Percentiles rank a stretch among this genome's conserved stretches.
These are phyloP conservation scores for Subacronicta megacephala DNA, from an alignment of 2,888 invertebrate species.

Conservation along the genomic window DNA sequence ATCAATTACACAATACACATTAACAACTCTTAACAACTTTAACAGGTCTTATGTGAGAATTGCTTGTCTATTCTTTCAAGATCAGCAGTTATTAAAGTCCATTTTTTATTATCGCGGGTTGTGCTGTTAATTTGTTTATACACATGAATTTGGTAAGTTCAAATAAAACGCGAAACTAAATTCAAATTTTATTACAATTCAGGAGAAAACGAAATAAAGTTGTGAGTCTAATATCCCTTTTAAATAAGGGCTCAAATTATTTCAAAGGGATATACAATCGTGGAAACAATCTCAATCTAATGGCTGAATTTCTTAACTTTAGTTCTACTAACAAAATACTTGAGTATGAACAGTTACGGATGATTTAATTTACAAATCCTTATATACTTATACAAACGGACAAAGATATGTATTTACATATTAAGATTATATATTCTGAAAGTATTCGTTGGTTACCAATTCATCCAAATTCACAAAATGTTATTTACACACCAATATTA, in stretches of 20 bases:
- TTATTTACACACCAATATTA: conserved; percentile 65
- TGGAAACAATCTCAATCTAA: conserved; percentile 59
- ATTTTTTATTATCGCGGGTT: background rate
- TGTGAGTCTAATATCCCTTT: conserved; percentile 83
- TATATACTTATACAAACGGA: conserved; percentile 75
- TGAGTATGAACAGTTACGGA: conserved; percentile 49
- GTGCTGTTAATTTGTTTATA: background rate
- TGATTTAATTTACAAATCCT: conserved; percentile 61
- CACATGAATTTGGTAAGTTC: background rate
- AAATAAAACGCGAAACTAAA: conserved; percentile 48
- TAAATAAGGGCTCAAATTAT: conserved; percentile 89
- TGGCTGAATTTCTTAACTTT: conserved; percentile 44
- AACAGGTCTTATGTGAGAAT: no score
- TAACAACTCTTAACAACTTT: no score
- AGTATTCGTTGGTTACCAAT: conserved; percentile 72
- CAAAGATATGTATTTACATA: conserved; percentile 79
- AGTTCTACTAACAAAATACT: conserved; percentile 55
- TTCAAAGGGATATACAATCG: conserved; percentile 83
- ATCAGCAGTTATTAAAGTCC: background rate
- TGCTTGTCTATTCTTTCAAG: no score
- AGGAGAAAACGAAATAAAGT: conserved; percentile 58
- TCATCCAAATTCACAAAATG: conserved; percentile 64
- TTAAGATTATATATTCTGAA: conserved; percentile 60
- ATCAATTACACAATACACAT: no score
- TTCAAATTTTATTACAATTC: conserved; percentile 70